Base-by-base conservation (phyloP, 2,888 invertebrate species). In the Sarcophaga variegata region DNA sequence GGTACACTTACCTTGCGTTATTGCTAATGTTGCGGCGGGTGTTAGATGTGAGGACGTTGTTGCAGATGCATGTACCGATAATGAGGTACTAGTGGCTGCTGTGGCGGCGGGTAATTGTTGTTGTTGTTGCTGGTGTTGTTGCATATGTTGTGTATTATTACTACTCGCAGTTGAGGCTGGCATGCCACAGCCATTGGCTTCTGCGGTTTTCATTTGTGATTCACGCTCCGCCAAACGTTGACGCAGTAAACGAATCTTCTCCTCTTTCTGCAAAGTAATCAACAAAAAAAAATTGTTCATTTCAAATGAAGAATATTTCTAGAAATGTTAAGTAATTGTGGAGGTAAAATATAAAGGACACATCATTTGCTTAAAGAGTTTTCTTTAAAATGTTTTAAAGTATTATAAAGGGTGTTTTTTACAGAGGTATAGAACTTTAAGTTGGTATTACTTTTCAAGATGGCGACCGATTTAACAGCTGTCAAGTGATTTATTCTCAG, bases 181-280 rank as follows among this genome's bases (percentile, higher is more conserved):
- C 79, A 80, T 76, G 67, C 77, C 77, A 80, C 85, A 80, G 86
- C 92, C 89, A 86, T 90, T 92, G 89, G 92, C 90, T 89, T 92
- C 92, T 88, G 92, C 91, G 88, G 91, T 86, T 89, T 93, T 93
- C 93, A 94, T 94, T 62, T 95, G 95, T 82, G 96, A 95, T 90
- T 97, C 97, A 75, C 96, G 95, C 93, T 98, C 97, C 76, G 96
- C 95, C 88, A 98, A 94, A 90, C 97, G 96, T 92, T 96, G 96
- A 92, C 97, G 96, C 90, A 97, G 94, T 89, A 96, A 95, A 88
- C 96, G 96, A 89, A 98, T 97, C 92, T 97, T 96, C 92, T 98
- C 98, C 94, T 98, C 98, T 94, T 98, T 98, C 97, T 98, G 76
- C 17, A 84, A 81, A 75, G n/a, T 79, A 72, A 76, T 11, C 11